Base-by-base conservation (phyloP, 2,888 invertebrate genomes). In the Tethea ocularis region DNA sequence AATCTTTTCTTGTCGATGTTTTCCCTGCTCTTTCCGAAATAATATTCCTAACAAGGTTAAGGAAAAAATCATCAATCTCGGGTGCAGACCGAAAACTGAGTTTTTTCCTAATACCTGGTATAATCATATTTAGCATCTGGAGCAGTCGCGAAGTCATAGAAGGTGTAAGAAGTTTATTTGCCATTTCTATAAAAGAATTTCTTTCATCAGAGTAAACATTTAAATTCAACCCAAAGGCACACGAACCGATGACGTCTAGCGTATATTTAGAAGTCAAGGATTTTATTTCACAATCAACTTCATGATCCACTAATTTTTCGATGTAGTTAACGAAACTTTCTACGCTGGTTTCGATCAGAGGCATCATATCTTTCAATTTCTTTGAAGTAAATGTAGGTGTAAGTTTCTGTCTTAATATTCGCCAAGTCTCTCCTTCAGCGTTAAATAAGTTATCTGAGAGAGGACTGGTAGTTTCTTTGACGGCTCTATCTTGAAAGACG, bases 381-480 rank as follows among this genome's bases (percentile, higher is more conserved):
- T 68, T 75, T 13, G 76, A 72, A 3, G 82, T 77, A 38, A 83
- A 85, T 4, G 76, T 71, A 0, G 84, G 79, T 8, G 82, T 79
- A 17, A 84, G 55, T 53, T 79, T 75, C 41, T 79, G 77, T 22
- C 86, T 70, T 57, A 81, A 61, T 26, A 79, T 61, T 61, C 69
- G 78, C 86, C 86, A 86, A 4, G 69, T 63, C 20, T 83, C 80
- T 1, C 82, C 83, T 23, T 82, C 78, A 17, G 68, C 74, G 2
- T 67, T 61, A 52, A 83, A 77, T 13, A 85, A 56, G 53, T 82
- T 84, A 26, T 69, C 69, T 51, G 73, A 61, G 4, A 81, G 59
- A 10, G 72, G 71, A 13, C 73, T 67, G 11, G 68, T 63, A 5
- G 64, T 71, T 0, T 77, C 74, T 53, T 69, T 71, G 4, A 73